Base-by-base conservation (phyloP, 2,113 vertebrate genomes). In the Trichechus manatus region DNA sequence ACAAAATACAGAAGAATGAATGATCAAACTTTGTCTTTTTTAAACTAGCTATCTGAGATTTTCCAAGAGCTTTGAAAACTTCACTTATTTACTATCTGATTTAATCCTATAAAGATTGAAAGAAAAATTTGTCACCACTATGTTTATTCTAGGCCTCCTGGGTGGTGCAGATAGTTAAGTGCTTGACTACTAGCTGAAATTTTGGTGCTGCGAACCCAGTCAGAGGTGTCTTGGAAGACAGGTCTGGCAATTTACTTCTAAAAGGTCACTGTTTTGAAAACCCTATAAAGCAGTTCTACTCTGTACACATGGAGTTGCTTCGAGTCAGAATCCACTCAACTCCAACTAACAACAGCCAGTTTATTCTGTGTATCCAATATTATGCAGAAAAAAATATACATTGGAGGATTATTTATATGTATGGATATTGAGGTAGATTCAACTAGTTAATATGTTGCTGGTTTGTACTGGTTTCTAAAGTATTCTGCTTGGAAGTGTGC, bases 401-500 rank as follows among this genome's bases (percentile, higher is more conserved):
- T 68, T 39, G 85, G 19, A 92, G 27, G 33, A 66, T 5, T 89
- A 83, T 83, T 44, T 13, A 4, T 10, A 47, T 47, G 47, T 50
- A 75, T 59, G 59, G 17, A 50, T 82, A 66, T 27, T 94, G 53
- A 91, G 22, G 82, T 23, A 66, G 20, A 74, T 36, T 89, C 8
- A 78, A n/a, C 20, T 44, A 88, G n/a, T 77, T 66, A 87, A 66
- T 78, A 90, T 85, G 93, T 95, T 74, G 17, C 39, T 56, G 61
- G 39, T 39, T 39, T 39, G 39, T 39, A 39, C 39, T 3, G 39
- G 39, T 39, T 39, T 39, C 39, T 39, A 39, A 87, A 85, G 5
- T 66, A 81, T 44, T 89, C 39, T 94, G 1, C 25, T 94, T 91
- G 22, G 39, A 72, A 61, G 31, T 1, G 50, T 44, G 4, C 53